Conservation (phyloP, 1,140 invertebrate genomes). For the Chymomyza costata region DNA sequence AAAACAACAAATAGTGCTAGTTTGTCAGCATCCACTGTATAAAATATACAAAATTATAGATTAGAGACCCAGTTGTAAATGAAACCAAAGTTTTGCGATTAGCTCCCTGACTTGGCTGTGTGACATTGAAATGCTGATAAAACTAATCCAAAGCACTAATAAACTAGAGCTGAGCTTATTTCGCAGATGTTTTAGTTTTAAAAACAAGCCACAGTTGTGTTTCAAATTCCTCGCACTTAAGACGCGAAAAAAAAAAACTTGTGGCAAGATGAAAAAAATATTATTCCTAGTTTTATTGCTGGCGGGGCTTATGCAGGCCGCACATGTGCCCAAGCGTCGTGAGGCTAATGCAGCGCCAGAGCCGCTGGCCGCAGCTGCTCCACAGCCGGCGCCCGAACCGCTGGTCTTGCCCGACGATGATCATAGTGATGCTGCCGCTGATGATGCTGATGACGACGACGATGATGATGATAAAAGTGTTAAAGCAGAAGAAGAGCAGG, state of each 20-base stretch:
- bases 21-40: no score
- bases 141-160: no score
- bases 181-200: no score
- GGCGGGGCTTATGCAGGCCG: background rate
- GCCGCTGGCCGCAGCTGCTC: background rate
- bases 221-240: no score
- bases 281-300: background rate
- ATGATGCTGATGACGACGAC: conserved; percentile 1
- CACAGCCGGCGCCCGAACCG: background rate
- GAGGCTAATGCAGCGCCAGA: conserved; percentile 18
- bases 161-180: no score
- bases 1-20: no score
- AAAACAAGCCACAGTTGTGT: no score
- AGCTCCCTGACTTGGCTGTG: no score
- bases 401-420: background rate
- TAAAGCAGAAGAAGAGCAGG: conserved; percentile 5
- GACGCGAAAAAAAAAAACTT: conserved; percentile 12
- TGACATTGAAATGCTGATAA: no score
- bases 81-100: no score
- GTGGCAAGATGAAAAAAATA: conserved; percentile 2
- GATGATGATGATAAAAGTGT: conserved; percentile 2
- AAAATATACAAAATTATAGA: no score
- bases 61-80: no score
- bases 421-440: background rate
- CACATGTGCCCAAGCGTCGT: conserved; percentile 7